Conservation (phyloP, 1,140 invertebrate species). For the Drosophila neocordata region DNA sequence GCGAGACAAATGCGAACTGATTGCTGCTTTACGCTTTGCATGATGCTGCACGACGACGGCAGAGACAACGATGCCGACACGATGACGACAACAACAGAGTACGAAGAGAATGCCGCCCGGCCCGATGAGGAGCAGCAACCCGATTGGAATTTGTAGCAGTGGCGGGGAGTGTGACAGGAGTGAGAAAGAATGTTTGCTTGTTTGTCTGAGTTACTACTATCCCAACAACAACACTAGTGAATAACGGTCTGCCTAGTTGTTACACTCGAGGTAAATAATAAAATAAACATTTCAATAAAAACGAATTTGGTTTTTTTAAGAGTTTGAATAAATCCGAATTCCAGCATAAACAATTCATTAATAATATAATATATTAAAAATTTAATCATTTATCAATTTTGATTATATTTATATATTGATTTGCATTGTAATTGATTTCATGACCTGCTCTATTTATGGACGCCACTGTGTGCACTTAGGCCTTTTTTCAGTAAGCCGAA, state of each 20-base stretch:
- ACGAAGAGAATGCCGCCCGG: slow-evolving; percentile 17
- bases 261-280: not conserved
- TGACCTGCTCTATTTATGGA: not conserved
- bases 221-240: slow-evolving; percentile 1
- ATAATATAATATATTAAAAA: too few relatives aligned
- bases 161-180: not conserved
- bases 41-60: slow-evolving; percentile 24
- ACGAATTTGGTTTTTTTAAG: too few relatives aligned
- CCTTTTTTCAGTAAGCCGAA: slow-evolving; percentile 8
- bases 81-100: not conserved
- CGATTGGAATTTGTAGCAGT: slow-evolving; percentile 1
- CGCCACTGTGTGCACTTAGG: not conserved
- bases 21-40: slow-evolving; percentile 17
- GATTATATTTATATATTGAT: too few relatives aligned
- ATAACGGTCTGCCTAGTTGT: not conserved
- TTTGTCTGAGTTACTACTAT: not conserved
- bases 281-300: not conserved
- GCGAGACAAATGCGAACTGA: slow-evolving; percentile 53
- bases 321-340: too few relatives aligned
- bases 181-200: not conserved
- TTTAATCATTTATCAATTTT: too few relatives aligned
- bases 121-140: slow-evolving; percentile 4
- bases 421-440: too few relatives aligned
- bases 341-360: too few relatives aligned
- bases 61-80: not conserved